Base-by-base conservation (phyloP, 2,797 vertebrate species). In the Vireo griseus region DNA sequence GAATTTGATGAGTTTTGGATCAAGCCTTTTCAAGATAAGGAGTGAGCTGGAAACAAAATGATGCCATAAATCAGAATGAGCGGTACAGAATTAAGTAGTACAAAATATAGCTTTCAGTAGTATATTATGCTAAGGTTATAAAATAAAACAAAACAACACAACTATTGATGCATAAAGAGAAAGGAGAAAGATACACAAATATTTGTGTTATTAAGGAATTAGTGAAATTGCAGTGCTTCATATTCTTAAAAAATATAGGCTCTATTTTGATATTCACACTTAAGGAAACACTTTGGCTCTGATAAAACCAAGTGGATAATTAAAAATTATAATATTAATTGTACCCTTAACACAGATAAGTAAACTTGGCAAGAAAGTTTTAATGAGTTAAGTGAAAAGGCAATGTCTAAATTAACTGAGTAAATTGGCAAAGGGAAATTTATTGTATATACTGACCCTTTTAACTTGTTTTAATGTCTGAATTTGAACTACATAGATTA, bases 1-100 rank as follows among this genome's bases (percentile, higher is more conserved):
- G 91, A 94, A 96, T 96, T 95, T 92, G 94, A 95, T 95, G 95
- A 96, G 94, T 95, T 96, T 95, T 95, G 95, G 90, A 96, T 97
- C 95, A 94, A 95, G 90, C 85, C 77, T 96, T 96, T 96, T 94
- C 82, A 92, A 96, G 95, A 96, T 95, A 97, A 96, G 87, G 82
- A 94, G 71, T 90, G 85, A 95, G 91, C 95, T 95, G 83, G 92
- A 96, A 97, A 96, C 95, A 96, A 97, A 96, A 96, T 84, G 95
- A 94, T 96, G 94, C 95, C 92, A 94, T 94, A 96, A 96, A 96
- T 92, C 94, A 96, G 85, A 91, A 96, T 74, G 92, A 95, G 79
- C 84, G 79, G 85, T 94, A 92, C 74, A 88, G 95, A 95, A 96
- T 94, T 94, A 94, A 96, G 94, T 33, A 93, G 94, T 48, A 85